These are phyloP conservation scores for Manis javanica DNA, from an alignment of 2,797 vertebrate genomes.

Conservation along the genomic window DNA sequence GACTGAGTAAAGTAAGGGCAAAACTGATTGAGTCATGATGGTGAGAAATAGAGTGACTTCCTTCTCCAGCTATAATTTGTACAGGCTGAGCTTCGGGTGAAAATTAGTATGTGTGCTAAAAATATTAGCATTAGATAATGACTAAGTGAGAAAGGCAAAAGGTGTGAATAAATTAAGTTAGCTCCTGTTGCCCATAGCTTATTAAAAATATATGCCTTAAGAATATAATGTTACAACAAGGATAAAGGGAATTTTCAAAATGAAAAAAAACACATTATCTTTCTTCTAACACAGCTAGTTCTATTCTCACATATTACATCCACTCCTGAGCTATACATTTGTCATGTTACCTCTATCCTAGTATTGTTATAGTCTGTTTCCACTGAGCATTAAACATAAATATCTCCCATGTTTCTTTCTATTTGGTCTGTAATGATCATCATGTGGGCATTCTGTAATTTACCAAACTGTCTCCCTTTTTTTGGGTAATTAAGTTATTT, in stretches of 20 bases:
- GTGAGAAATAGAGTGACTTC: not conserved
- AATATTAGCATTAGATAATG: conserved; percentile 43
- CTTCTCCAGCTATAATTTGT: not conserved
- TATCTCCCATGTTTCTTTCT: not conserved
- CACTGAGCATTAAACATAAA: not conserved
- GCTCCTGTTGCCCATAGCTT: not conserved
- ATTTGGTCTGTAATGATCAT: not conserved
- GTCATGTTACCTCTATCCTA: not conserved
- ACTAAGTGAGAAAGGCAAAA: conserved; percentile 56
- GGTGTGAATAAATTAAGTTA: conserved; percentile 62
- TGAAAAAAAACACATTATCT: not conserved
- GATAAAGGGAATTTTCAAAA: conserved; percentile 49
- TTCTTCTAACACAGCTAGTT: not conserved
- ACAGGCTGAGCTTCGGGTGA: not conserved
- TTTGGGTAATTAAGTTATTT: not conserved
- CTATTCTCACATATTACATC: not conserved
- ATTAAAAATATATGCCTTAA: conserved; percentile 66
- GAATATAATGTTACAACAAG: conserved; percentile 39
- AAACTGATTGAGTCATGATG: not conserved
- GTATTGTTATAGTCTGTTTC: not conserved
- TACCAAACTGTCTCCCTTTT: not conserved
- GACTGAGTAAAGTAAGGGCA: not conserved
- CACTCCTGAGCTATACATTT: not conserved
- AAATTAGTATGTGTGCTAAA: conserved; percentile 45
- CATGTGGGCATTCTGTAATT: not conserved